These are phyloP conservation scores for Carapus acus DNA, from an alignment of 2,797 vertebrate genomes.

Conservation along the genomic window DNA sequence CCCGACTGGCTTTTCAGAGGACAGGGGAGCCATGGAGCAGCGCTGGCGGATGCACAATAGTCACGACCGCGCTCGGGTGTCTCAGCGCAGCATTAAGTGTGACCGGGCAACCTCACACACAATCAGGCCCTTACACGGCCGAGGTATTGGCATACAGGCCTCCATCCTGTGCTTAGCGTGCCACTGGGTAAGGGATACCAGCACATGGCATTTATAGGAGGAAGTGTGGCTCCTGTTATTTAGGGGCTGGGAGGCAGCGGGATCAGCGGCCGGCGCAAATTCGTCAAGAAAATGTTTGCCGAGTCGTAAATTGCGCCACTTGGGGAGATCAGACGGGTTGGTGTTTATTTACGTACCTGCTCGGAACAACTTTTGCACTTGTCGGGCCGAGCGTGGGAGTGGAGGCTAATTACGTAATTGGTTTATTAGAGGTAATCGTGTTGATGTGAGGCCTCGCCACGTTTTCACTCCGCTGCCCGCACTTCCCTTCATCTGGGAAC, in stretches of 20 bases:
- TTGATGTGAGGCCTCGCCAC: conserved; percentile 50
- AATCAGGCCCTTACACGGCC: conserved; percentile 61
- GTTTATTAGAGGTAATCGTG: conserved; percentile 64
- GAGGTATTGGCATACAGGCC: conserved; percentile 63
- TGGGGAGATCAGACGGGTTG: conserved; percentile 48
- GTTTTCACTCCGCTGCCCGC: conserved; percentile 33
- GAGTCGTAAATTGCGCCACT: conserved; percentile 43
- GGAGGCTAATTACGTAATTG: conserved; percentile 59
- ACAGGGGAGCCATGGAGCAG: conserved; percentile 42
- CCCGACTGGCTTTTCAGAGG: conserved; percentile 41
- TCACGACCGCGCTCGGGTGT: conserved; percentile 57
- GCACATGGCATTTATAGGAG: conserved; percentile 64
- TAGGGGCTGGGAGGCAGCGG: conserved; percentile 50
- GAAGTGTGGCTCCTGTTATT: conserved; percentile 56
- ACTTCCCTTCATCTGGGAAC: conserved; percentile 60
- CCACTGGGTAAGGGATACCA: conserved; percentile 65
- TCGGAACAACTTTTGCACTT: conserved; percentile 56
- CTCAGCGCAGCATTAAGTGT: conserved; percentile 61
- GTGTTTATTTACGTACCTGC: conserved; percentile 56
- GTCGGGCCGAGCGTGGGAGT: conserved; percentile 46
- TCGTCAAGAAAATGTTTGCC: conserved; percentile 67
- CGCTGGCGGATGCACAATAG: conserved; percentile 58
- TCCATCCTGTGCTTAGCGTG: conserved; percentile 60
- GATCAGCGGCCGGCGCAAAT: conserved; percentile 60
- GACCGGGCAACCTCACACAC: conserved; percentile 61